Base-by-base conservation (phyloP, 2,113 vertebrate species). In the Planiliza haematocheilus region DNA sequence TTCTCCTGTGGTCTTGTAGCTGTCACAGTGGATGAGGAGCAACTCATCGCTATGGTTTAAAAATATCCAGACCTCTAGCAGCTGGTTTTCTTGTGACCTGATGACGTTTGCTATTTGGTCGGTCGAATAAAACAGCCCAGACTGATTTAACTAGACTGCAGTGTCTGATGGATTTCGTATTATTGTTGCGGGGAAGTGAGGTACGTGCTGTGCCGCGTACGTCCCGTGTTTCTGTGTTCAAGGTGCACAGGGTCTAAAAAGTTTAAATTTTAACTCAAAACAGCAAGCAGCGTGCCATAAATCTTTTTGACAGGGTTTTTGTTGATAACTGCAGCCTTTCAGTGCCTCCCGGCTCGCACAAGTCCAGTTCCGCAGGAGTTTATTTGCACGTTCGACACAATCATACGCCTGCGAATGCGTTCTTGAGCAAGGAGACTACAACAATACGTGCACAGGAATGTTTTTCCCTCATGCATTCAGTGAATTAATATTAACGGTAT, bases 251-350 rank as follows among this genome's bases (percentile, higher is more conserved):
- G 30, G 10, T 56, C 20, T 21, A 50, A 77, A n/a, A 59, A 60
- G 65, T 71, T 70, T 57, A 79, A 70, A 64, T 55, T 60, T 70
- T 52, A 79, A 71, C 59, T 78, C 48, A 34, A 49, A 69, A 53
- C 46, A 65, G 52, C 72, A 83, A 78, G 81, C 56, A 78, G 39
- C 46, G 82, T 75, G 5, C 76, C 85, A 94, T 95, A 93, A 94
- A 95, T 95, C 94, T 90, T 85, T 42, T 77, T 79, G 92, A 91
- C 94, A 94, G 91, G 74, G 85, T 49, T 79, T 80, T 10, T 74
- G 80, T 80, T 91, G 89, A 87, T 91, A 58, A 79, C 87, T 78
- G 89, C 86, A 62, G 66, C 1, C 39, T 79, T 51, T 80, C 61
- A 41, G 63, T 10, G 24, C 39, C 50, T 34, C 37, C 46, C 18